Evolutionary conservation across 1,140 invertebrate species (phyloP).

Genomic region (Contarinia nasturtii): DNA sequence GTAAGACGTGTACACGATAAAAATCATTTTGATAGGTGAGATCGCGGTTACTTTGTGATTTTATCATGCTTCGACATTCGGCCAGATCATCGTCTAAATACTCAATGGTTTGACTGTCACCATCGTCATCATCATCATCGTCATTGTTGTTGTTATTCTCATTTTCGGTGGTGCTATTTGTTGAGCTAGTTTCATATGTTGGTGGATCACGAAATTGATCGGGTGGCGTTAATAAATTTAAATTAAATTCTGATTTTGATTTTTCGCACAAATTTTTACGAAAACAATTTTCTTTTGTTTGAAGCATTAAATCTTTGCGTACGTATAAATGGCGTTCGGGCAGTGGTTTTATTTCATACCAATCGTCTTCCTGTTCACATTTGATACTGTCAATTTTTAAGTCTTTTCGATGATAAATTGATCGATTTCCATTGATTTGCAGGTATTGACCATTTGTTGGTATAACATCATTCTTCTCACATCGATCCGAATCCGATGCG

Average conservation of each 20-base stretch:
- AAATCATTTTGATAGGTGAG: slow-evolving; percentile 17
- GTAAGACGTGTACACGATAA: neutral
- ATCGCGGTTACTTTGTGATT: slow-evolving; percentile 36
- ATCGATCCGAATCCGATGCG: slow-evolving; percentile 24
- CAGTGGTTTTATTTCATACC: slow-evolving; percentile 1
- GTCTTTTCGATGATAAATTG: too few relatives aligned
- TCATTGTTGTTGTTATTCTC: neutral
- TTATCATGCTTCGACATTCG: slow-evolving; percentile 26
- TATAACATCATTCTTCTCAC: neutral
- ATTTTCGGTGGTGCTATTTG: neutral
- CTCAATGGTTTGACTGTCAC: slow-evolving; percentile 61
- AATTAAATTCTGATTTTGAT: slow-evolving; percentile 31
- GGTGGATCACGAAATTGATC: slow-evolving; percentile 60
- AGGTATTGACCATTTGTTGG: too few relatives aligned
- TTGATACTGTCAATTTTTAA: too few relatives aligned
- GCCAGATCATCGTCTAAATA: slow-evolving; percentile 53
- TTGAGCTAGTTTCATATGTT: neutral
- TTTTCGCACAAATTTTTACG: slow-evolving; percentile 19
- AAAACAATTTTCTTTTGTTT: slow-evolving; percentile 1
- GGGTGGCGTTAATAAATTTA: slow-evolving; percentile 49
- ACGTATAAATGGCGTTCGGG: neutral
- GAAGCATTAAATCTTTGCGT: neutral
- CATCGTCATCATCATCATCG: slow-evolving; percentile 9
- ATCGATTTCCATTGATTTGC: too few relatives aligned
- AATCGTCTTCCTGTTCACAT: slow-evolving; percentile 1